These are phyloP conservation scores for Drosophila putrida DNA, from an alignment of 2,888 invertebrate genomes.

Conservation along the genomic window DNA sequence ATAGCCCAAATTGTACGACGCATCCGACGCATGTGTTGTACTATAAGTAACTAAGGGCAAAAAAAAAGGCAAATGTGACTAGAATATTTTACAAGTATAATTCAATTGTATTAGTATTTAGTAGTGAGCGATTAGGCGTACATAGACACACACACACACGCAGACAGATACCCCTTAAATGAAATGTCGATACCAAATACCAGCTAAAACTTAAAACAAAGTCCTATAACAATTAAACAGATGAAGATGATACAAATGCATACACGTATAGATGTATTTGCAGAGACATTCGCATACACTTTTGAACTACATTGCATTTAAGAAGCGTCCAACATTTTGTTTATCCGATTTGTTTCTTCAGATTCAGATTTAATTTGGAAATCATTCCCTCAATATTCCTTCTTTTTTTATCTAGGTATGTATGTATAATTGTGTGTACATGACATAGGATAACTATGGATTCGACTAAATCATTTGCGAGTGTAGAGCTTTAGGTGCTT, in stretches of 20 bases:
- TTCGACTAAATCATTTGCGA: slow-evolving; percentile 43
- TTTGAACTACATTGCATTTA: slow-evolving; percentile 42
- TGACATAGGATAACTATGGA: slow-evolving; percentile 32
- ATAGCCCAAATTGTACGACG: slow-evolving; percentile 9
- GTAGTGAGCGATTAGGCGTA: slow-evolving; percentile 27
- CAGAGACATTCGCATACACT: neutral
- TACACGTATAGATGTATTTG: neutral
- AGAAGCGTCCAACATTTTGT: slow-evolving; percentile 8
- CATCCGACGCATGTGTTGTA: neutral
- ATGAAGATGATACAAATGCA: slow-evolving; percentile 2
- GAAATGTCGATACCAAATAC: slow-evolving; percentile 40
- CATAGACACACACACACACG: slow-evolving; percentile 13
- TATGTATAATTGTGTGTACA: slow-evolving; percentile 22
- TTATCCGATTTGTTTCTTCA: slow-evolving; percentile 10
- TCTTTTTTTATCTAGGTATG: slow-evolving; percentile 6
- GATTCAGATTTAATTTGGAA: slow-evolving; percentile 38
- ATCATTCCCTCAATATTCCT: slow-evolving; percentile 47
- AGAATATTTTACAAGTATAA: slow-evolving; percentile 38
- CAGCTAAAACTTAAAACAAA: slow-evolving; percentile 26
- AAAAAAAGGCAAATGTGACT: slow-evolving; percentile 40
- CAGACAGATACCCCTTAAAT: slow-evolving; percentile 12
- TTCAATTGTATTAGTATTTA: slow-evolving; percentile 46
- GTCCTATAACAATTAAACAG: slow-evolving; percentile 18
- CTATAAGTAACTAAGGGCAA: slow-evolving; percentile 24
- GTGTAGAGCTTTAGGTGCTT: slow-evolving; percentile 22